Conservation (phyloP, 1,140 invertebrate species). For the Harpegnathos saltator region DNA sequence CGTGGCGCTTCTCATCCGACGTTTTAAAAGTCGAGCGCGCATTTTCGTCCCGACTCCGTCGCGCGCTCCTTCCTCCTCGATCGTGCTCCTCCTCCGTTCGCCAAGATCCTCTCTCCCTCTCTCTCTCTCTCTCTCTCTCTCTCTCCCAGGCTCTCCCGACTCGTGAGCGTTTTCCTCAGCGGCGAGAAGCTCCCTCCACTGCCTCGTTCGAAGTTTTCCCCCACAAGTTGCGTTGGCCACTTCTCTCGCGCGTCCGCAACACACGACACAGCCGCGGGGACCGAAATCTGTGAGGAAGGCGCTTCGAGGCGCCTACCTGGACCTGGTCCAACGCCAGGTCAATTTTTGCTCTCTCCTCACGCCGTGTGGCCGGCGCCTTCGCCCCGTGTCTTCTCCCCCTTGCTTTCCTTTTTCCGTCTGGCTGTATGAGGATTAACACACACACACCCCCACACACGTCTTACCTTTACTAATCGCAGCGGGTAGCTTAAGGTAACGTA, state of each 20-base stretch:
- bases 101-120: no score
- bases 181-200: not conserved
- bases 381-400: conserved; percentile 13
- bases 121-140: no score
- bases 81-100: not conserved
- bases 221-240: no score
- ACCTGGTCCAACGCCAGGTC: no score
- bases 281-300: not conserved
- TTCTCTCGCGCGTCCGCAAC: not conserved
- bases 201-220: not conserved
- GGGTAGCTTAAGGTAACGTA: conserved; percentile 65
- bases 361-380: not conserved
- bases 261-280: not conserved
- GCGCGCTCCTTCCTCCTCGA: not conserved
- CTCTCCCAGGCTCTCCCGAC: not conserved
- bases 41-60: not conserved
- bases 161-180: not conserved
- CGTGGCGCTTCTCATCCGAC: not conserved
- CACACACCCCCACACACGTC: no score
- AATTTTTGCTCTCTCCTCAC: not conserved
- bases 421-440: conserved; percentile 41
- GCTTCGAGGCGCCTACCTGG: no score
- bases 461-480: conserved; percentile 62
- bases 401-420: conserved; percentile 42
- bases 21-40: not conserved